Base-by-base conservation (phyloP, 2,113 vertebrate species). In the Pungitius pungitius region DNA sequence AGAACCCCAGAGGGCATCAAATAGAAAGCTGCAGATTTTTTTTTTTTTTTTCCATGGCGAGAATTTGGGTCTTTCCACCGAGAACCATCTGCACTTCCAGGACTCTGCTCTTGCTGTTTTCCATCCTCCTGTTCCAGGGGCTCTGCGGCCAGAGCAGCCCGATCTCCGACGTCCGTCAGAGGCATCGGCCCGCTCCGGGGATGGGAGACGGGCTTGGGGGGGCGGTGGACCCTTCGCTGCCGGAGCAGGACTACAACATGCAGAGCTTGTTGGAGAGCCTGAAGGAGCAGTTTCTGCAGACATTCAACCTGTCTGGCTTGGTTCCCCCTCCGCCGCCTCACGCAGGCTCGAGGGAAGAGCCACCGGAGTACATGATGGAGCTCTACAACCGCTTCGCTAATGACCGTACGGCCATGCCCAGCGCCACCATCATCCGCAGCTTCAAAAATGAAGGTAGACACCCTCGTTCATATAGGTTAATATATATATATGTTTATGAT, bases 281-380 rank as follows among this genome's bases (percentile, higher is more conserved):
- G 88, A 96, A 96, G 47, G 95, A 95, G 0, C 96, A 99, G 87
- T 96, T 99, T 65, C 89, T 98, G 79, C 95, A 93, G 75, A 97
- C 96, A 0, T 84, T 99, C 84, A 99, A 99, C 87, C 90, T 99
- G 73, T 95, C 97, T 0, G 96, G 95, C 52, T 91, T 95, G 58
- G 87, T 90, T 66, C 84, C 87, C 6, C 94, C 94, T 33, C 18
- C 60, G 0, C 54, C 84, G 64, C 90, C 94, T 0, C 89, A 94
- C 62, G 84, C 94, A 0, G 85, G 67, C 45, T 85, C 85, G 66
- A 95, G 94, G 64, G 94, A 96, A 61, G 96, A 99, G 49, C 96
- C 98, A 0, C 98, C 98, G 1, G 97, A 99, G 83, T 99, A 99
- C 92, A 99, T 99, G 98, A 74, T 99, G 81, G 97, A 99, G 87